Percentiles rank a stretch among this genome's conserved stretches.
Evolutionary conservation across 2,113 vertebrate genomes (phyloP).

Genomic region (Phaethon lepturus): DNA sequence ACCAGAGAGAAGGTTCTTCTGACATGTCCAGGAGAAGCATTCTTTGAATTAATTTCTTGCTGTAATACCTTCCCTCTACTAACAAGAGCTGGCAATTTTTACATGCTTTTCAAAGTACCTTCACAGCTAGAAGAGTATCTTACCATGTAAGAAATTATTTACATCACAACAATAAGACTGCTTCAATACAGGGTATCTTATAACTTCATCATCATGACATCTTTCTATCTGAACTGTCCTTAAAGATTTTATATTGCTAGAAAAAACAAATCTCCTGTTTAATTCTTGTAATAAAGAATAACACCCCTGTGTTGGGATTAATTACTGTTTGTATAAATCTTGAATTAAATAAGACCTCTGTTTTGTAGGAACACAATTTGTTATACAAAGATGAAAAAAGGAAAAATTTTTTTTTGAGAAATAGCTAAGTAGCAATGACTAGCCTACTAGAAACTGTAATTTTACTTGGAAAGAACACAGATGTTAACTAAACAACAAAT

Average conservation of each 20-base stretch:
- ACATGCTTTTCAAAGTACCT: not conserved
- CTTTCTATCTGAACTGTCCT: not conserved
- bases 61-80: not conserved
- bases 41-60: slow-evolving; percentile 41
- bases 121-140: not conserved
- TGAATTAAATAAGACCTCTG: not conserved
- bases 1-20: slow-evolving; percentile 10
- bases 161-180: not conserved
- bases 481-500: not conserved
- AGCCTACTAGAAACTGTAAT: not conserved
- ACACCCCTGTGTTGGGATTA: not conserved
- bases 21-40: not conserved
- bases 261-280: not conserved
- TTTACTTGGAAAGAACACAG: not conserved
- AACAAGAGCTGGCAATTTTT: not conserved
- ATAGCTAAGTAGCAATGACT: not conserved
- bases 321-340: not conserved
- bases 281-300: not conserved
- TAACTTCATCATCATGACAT: not conserved
- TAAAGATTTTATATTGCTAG: not conserved
- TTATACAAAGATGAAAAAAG: not conserved
- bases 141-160: not conserved
- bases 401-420: not conserved
- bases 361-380: not conserved
- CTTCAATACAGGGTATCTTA: not conserved